Base-by-base conservation (phyloP, 2,113 vertebrate genomes). In the Ochotona princeps region DNA sequence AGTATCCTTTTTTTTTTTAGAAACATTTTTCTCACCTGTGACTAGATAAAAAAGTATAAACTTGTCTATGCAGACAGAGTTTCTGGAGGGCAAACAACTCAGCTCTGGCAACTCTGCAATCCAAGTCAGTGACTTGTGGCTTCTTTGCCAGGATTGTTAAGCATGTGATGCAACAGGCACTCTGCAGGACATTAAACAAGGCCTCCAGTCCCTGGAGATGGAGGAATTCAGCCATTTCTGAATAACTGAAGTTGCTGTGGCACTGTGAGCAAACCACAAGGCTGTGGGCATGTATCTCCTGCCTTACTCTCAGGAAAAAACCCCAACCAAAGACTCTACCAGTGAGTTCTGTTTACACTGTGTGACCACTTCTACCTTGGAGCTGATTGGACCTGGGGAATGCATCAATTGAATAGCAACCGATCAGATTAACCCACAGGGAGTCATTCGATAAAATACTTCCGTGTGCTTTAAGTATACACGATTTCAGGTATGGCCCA, bases 21-120 rank as follows among this genome's bases (percentile, higher is more conserved):
- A 60, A 92, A 80, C 32, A 21, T 35, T 85, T 86, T 73, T 67
- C 61, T 86, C 47, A 74, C 2, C 5, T 63, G 25, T 35, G 32
- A 90, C 8, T 67, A 61, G 66, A 49, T 23, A 85, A 73, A 92
- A 85, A 85, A 73, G 9, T 35, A 17, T 73, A 57, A 92, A 73
- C 61, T 49, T 11, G 26, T 81, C 73, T 12, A 28, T 63, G 14
- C 6, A 2, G 26, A 57, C 54, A 57, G 54, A 73, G 49, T 65
- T 72, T 15, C 76, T 61, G 15, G 73, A 66, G 7, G 6, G 10
- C 18, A 12, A 47, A 6, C 20, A 73, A 35, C 25, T 79, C 30
- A 26, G 7, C 57, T n/a, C 23, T 47, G 28, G 69, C 67, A 20
- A 20, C 75, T 79, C 1, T 38, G 66, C 66, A 44, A 26, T 61